Evolutionary conservation across 2,888 invertebrate genomes (phyloP).

Genomic region (Dorcus parallelipipedus): DNA sequence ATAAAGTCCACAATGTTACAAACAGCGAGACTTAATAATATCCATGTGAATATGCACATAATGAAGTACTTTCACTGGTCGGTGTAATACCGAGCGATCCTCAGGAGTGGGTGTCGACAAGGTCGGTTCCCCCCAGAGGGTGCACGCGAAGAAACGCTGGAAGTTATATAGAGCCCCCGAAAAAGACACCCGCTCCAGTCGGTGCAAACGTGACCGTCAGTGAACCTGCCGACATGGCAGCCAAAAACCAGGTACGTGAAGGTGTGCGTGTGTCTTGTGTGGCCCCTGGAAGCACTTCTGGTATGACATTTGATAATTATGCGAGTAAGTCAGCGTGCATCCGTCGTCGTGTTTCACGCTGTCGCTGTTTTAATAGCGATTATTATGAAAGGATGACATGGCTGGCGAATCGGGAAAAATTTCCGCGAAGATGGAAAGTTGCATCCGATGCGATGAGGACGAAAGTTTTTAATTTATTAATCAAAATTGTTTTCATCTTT

Average conservation of each 20-base stretch:
- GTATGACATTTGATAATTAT: background rate
- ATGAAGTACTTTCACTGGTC: background rate
- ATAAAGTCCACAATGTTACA: too few relatives aligned
- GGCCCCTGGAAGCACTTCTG: background rate
- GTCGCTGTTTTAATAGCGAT: too few relatives aligned
- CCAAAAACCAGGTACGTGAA: conserved; percentile 1
- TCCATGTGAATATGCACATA: background rate
- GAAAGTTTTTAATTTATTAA: too few relatives aligned
- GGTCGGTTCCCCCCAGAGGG: background rate
- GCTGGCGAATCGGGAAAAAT: too few relatives aligned
- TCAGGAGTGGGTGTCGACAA: conserved; percentile 3
- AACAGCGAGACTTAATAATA: background rate
- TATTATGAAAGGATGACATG: too few relatives aligned
- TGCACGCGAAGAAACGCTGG: background rate
- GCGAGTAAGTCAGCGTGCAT: background rate
- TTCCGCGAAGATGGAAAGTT: too few relatives aligned
- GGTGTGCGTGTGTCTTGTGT: background rate
- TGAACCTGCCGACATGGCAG: conserved; percentile 1
- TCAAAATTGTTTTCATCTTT: too few relatives aligned
- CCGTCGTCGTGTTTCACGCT: background rate
- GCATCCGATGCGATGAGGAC: too few relatives aligned
- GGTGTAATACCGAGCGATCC: background rate
- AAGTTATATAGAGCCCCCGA: conserved; percentile 1
- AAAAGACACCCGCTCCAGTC: background rate
- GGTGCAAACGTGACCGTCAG: background rate